A percentile compares a stretch with the other conserved stretches of the same genome.
Evolutionary conservation across 2,888 invertebrate species (phyloP).

Genomic region (Nematopogon swammerdamellus): DNA sequence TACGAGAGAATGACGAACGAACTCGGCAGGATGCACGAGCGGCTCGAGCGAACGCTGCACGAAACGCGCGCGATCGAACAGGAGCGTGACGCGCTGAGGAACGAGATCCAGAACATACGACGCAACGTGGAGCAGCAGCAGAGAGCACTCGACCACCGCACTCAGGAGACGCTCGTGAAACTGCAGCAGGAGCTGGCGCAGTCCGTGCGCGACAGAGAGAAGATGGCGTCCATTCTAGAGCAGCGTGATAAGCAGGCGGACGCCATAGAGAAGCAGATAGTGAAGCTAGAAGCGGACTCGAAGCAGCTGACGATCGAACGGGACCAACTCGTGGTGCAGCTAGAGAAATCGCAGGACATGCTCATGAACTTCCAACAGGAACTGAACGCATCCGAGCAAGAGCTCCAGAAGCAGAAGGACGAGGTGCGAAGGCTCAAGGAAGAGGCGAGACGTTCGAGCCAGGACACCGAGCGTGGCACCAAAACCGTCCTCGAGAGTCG

Average conservation of each 20-base stretch:
- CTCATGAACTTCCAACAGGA: slow-evolving; percentile 91
- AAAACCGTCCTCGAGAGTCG: slow-evolving; percentile 69
- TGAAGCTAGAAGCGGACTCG: slow-evolving; percentile 80
- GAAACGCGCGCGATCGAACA: slow-evolving; percentile 69
- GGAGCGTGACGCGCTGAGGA: slow-evolving; percentile 69
- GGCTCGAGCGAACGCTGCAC: slow-evolving; percentile 68
- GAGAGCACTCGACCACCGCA: slow-evolving; percentile 62
- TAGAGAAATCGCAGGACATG: slow-evolving; percentile 92
- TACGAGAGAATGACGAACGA: slow-evolving; percentile 83
- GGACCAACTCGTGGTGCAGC: slow-evolving; percentile 82
- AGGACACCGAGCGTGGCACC: slow-evolving; percentile 67
- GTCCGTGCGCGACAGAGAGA: slow-evolving; percentile 70
- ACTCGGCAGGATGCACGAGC: slow-evolving; percentile 75
- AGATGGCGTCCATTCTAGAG: slow-evolving; percentile 73
- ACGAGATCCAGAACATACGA: slow-evolving; percentile 65
- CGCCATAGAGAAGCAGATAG: slow-evolving; percentile 80
- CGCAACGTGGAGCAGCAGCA: slow-evolving; percentile 63
- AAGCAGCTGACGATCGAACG: slow-evolving; percentile 83
- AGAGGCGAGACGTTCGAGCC: slow-evolving; percentile 67
- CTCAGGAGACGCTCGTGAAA: slow-evolving; percentile 69
- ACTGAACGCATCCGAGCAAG: slow-evolving; percentile 77
- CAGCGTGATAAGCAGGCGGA: slow-evolving; percentile 77
- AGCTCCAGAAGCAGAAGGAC: slow-evolving; percentile 75
- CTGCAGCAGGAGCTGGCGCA: slow-evolving; percentile 72
- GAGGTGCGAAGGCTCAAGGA: slow-evolving; percentile 73